Conservation (phyloP, 2,113 vertebrate species). For the zebrafish (Danio rerio) region GRCz12tu NC_133195.1:27282501-27283000, state of each 20-base stretch:
- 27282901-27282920: too few species aligned
- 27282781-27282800: slow-evolving; percentile 36
- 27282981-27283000: too few species aligned
- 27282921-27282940: too few species aligned
- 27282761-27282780: slow-evolving; percentile 28
- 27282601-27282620: slow-evolving; percentile 1
- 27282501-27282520: background rate
- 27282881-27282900: background rate
- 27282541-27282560: slow-evolving; percentile 11
- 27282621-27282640: slow-evolving; percentile 20
- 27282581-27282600: slow-evolving; percentile 6
- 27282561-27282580: slow-evolving; percentile 22
- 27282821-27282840: background rate
- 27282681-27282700: slow-evolving; percentile 39
- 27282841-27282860: too few species aligned
- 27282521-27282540: background rate
- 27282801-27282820: slow-evolving; percentile 2
- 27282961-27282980: too few species aligned
- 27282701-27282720: slow-evolving; percentile 39
- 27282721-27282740: slow-evolving; percentile 26
- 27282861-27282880: background rate
- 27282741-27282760: slow-evolving; percentile 22
- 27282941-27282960: too few species aligned
- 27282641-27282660: slow-evolving; percentile 41
- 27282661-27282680: slow-evolving; percentile 36